Percentiles rank a stretch among this genome's conserved stretches.
Conservation (phyloP, 2,888 invertebrate species). For the Synergus gifuensis region DNA sequence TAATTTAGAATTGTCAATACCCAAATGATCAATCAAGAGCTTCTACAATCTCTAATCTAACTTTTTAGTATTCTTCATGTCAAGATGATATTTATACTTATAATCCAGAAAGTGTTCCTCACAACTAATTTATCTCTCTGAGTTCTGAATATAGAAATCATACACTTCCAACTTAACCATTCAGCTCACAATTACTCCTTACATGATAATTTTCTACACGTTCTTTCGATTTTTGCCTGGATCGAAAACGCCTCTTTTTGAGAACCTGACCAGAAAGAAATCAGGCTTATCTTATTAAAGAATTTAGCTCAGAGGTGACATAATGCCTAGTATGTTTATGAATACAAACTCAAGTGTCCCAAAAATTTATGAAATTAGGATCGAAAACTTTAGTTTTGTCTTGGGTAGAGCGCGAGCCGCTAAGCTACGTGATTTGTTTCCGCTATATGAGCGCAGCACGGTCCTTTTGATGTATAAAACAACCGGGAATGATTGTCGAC, state of each 20-base stretch:
- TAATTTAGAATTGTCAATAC: too few relatives aligned
- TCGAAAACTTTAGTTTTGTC: slow-evolving; percentile 43
- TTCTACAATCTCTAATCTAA: too few relatives aligned
- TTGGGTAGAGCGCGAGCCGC: slow-evolving; percentile 51
- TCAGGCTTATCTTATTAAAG: slow-evolving; percentile 15
- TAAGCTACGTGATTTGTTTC: slow-evolving; percentile 64
- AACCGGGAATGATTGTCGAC: slow-evolving; percentile 61
- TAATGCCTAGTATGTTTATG: slow-evolving; percentile 62
- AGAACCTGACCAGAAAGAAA: slow-evolving; percentile 37
- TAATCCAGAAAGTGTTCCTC: slow-evolving; percentile 16
- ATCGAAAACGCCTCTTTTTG: slow-evolving; percentile 19
- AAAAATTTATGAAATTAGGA: slow-evolving; percentile 54
- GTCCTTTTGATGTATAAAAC: slow-evolving; percentile 60
- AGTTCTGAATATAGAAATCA: slow-evolving; percentile 7
- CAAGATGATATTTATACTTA: background rate
- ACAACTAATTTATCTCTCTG: background rate
- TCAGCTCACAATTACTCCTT: slow-evolving; percentile 15
- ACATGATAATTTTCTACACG: slow-evolving; percentile 35
- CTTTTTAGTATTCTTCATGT: too few relatives aligned
- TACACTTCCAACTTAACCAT: background rate
- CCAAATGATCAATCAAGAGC: too few relatives aligned
- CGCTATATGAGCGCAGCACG: slow-evolving; percentile 48
- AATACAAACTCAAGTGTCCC: slow-evolving; percentile 60
- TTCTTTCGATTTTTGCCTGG: slow-evolving; percentile 25
- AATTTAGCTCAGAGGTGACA: slow-evolving; percentile 61